phyloP scores from a whole-genome alignment of 2,113 vertebrate species.

The Podocnemis expansa region DNA sequence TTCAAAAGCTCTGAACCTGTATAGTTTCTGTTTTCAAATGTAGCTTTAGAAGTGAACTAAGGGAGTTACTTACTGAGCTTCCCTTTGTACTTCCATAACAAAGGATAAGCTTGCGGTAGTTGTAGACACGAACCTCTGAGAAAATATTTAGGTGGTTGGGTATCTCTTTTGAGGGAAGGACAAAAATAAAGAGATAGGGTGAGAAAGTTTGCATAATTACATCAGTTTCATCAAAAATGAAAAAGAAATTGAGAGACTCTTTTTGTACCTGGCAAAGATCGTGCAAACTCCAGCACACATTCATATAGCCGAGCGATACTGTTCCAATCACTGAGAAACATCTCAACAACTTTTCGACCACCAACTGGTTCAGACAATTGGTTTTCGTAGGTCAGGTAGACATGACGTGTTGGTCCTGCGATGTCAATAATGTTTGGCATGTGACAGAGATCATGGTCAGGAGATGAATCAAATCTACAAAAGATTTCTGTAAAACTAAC shows the following conservation, averaged over 20 bases:
- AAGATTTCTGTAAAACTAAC: slow-evolving; percentile 68
- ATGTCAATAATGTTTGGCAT: slow-evolving; percentile 23
- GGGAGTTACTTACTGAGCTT: slow-evolving; percentile 87
- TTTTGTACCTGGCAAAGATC: slow-evolving; percentile 87
- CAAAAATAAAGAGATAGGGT: slow-evolving; percentile 4
- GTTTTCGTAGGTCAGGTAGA: slow-evolving; percentile 97
- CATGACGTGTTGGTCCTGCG: slow-evolving; percentile 91
- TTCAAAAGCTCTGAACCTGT: neutral
- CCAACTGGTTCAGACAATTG: slow-evolving; percentile 96
- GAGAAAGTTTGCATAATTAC: neutral
- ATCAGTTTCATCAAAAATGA: neutral
- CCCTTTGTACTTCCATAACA: slow-evolving; percentile 97
- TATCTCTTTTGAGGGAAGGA: slow-evolving; percentile 83
- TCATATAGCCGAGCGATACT: slow-evolving; percentile 96
- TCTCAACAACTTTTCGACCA: slow-evolving; percentile 96
- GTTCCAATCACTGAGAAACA: slow-evolving; percentile 98
- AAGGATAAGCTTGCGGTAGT: slow-evolving; percentile 96
- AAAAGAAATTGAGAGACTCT: neutral
- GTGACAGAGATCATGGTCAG: neutral
- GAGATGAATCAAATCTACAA: neutral
- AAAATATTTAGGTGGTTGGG: slow-evolving; percentile 92
- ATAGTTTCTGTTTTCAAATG: slow-evolving; percentile 3
- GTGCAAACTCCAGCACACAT: slow-evolving; percentile 95
- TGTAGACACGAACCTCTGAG: slow-evolving; percentile 96
- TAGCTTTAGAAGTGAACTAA: neutral